phyloP scores from a whole-genome alignment of 2,888 invertebrate species.

The Dromius quadrimaculatus region DNA sequence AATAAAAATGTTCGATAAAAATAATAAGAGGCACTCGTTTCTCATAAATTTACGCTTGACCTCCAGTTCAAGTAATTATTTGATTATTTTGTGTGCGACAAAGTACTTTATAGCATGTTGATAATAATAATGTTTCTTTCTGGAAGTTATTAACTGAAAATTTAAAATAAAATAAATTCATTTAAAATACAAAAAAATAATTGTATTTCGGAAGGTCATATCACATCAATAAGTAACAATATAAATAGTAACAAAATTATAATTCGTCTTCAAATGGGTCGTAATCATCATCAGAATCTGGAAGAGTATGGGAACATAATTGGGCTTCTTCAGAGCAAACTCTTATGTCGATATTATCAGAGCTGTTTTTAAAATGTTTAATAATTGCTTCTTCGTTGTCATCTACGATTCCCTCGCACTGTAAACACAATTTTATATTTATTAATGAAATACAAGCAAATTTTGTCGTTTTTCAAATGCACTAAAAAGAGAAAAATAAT shows the following conservation, averaged over 20 bases:
- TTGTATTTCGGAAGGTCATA: conserved; percentile 32
- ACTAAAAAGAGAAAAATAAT: not conserved
- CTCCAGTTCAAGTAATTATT: too few species aligned
- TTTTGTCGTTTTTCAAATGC: not conserved
- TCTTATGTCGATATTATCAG: conserved; percentile 67
- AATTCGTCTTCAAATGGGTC: conserved; percentile 51
- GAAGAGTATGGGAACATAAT: conserved; percentile 66
- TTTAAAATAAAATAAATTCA: not conserved
- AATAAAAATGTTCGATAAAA: too few species aligned
- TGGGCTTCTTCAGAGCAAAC: conserved; percentile 69
- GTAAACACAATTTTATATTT: conserved; percentile 57
- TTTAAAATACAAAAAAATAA: conserved; percentile 9
- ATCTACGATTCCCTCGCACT: conserved; percentile 81
- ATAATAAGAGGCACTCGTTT: too few species aligned
- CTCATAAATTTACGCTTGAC: too few species aligned
- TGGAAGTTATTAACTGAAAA: too few species aligned
- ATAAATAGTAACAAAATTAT: conserved; percentile 37
- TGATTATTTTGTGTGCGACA: too few species aligned
- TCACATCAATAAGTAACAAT: conserved; percentile 32
- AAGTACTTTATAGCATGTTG: too few species aligned
- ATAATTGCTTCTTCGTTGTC: conserved; percentile 79
- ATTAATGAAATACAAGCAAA: not conserved
- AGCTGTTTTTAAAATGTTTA: conserved; percentile 69
- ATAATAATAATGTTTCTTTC: too few species aligned
- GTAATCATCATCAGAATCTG: conserved; percentile 54